A percentile compares a stretch with the other conserved stretches of the same genome.
Conservation (phyloP, 2,888 invertebrate species). For the Phaonia tiefii region DNA sequence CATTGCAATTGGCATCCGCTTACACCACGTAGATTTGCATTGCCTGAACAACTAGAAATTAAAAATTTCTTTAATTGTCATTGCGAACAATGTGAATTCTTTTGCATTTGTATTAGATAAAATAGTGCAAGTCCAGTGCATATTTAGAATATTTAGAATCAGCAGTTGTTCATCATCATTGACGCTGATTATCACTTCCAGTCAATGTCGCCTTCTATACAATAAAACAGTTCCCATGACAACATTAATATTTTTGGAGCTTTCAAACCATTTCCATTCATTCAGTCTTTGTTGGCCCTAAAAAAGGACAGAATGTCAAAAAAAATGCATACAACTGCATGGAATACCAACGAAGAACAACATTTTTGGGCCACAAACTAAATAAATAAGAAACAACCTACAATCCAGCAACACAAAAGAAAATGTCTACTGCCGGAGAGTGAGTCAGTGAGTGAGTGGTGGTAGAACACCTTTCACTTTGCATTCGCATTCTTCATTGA, state of each 20-base stretch:
- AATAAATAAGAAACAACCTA: not conserved
- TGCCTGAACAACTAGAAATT: too few relatives aligned
- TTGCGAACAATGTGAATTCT: too few relatives aligned
- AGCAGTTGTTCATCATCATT: slow-evolving; percentile 33
- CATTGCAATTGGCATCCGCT: too few relatives aligned
- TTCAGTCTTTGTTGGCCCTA: slow-evolving; percentile 2
- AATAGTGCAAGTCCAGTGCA: too few relatives aligned
- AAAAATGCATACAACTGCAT: not conserved
- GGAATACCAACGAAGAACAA: not conserved
- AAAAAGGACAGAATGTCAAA: not conserved
- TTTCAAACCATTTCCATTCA: not conserved
- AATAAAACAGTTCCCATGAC: not conserved
- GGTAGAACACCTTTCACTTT: slow-evolving; percentile 75
- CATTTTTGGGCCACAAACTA: slow-evolving; percentile 31
- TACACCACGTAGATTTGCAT: too few relatives aligned
- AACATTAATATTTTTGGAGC: not conserved
- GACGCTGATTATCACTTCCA: not conserved
- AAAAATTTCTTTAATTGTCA: too few relatives aligned
- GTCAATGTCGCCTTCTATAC: not conserved
- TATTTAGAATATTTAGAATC: too few relatives aligned
- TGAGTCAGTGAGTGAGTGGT: slow-evolving; percentile 61
- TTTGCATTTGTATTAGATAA: too few relatives aligned
- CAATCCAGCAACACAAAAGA: not conserved
- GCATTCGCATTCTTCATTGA: slow-evolving; percentile 61
- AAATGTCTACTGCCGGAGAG: not conserved